Evolutionary conservation across 2,888 invertebrate species (phyloP).

Genomic region (Papilio gigon): DNA sequence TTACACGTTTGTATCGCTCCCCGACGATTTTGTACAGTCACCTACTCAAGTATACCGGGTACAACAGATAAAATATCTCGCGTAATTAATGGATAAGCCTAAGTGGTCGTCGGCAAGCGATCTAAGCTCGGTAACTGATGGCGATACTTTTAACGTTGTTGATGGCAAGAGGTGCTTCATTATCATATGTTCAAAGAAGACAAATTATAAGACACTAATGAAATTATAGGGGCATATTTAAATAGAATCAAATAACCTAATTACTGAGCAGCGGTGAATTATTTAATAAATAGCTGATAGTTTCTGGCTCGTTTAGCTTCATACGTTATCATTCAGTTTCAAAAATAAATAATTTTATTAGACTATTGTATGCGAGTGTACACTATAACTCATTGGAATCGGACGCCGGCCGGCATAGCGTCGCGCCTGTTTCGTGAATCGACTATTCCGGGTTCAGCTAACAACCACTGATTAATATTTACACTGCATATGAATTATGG

Average conservation of each 20-base stretch:
- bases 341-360: neutral
- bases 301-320: neutral
- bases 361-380: constrained; percentile 18
- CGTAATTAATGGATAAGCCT: too few relatives aligned
- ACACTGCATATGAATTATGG: constrained; percentile 23
- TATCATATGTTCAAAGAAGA: neutral
- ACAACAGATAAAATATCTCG: neutral
- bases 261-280: too few relatives aligned
- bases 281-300: too few relatives aligned
- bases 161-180: neutral
- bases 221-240: too few relatives aligned
- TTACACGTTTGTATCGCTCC: constrained; percentile 16
- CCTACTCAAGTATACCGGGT: neutral
- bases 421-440: constrained; percentile 34
- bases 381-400: constrained; percentile 20
- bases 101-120: neutral
- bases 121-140: neutral
- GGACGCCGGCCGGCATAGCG: constrained; percentile 22
- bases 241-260: too few relatives aligned
- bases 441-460: constrained; percentile 34
- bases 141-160: neutral
- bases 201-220: too few relatives aligned
- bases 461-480: constrained; percentile 23
- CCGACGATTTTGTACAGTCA: constrained; percentile 1
- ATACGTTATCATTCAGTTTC: neutral